Evolutionary conservation across 2,797 vertebrate species (phyloP), one percentile per base, ranked within the genome.

Genomic region (Rhinoraja longicauda): DNA sequence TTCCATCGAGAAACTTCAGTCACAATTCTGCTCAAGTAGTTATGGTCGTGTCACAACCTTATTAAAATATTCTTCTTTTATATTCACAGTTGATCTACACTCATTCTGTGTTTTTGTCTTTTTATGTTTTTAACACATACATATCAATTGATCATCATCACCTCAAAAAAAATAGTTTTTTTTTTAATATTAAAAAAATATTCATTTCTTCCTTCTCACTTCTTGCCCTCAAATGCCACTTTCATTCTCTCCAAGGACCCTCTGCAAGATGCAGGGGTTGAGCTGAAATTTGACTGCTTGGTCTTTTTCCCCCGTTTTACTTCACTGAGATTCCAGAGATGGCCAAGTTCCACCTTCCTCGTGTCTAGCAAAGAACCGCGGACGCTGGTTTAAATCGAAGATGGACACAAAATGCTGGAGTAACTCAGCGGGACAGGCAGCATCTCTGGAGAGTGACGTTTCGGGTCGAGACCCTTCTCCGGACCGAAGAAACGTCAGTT

Each of bases 31-130:
- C 94, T 95, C 94, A 95, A 93, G 96, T 95, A 95, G 97, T 88
- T 97, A 97, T 95, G 95, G 96, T 96, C 95, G 93, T 95, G 96
- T 96, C 95, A 96, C 96, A 95, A 94, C 95, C 93, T 95, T 95
- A 95, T 94, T 96, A 96, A 97, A 97, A 96, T 96, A 97, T 94
- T 97, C 95, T 96, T 95, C 96, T 97, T 95, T 94, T 94, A 93
- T 94, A 94, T 96, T 96, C 95, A 95, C 59, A 88, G 59, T 88
- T 64, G n/a, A 67, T 67, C 62, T 88, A 36, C 62, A 64, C 84
- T 86, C 57, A 62, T 86, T 86, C 82, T 88, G 59, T 32, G 36
- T 36, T 88, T 86, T 67, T 88, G 59, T 88, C 32, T 7, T 26
- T 62, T 62, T 64, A n/a, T n/a, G n/a, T 77, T 36, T 88, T 36